Conservation (phyloP, 2,888 invertebrate genomes). For the Amphipyra berbera region DNA sequence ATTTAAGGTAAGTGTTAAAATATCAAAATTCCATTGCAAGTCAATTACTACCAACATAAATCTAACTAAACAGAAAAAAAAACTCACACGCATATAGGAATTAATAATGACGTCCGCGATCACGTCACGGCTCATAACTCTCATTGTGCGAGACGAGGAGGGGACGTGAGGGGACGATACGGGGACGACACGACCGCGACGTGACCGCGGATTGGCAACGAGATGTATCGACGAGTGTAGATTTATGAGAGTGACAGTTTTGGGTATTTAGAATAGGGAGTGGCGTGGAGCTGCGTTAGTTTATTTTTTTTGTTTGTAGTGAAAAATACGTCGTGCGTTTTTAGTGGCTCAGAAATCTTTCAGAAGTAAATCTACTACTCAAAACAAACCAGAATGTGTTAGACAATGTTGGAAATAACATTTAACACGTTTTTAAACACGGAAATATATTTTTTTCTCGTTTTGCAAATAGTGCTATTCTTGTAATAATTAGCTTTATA, state of each 20-base stretch:
- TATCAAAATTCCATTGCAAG: conserved; percentile 25
- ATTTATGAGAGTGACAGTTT: conserved; percentile 50
- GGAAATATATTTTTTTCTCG: no score
- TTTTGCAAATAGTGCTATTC: no score
- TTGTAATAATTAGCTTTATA: no score
- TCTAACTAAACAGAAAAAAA: conserved; percentile 36
- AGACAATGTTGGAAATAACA: no score
- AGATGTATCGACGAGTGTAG: conserved; percentile 57
- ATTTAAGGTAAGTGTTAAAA: no score
- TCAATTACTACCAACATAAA: conserved; percentile 28
- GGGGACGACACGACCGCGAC: conserved; percentile 46
- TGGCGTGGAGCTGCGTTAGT: conserved; percentile 11
- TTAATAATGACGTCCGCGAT: conserved; percentile 34
- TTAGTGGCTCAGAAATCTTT: no score
- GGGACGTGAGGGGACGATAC: conserved; percentile 19
- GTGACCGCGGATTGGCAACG: conserved; percentile 53
- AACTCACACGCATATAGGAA: conserved; percentile 40
- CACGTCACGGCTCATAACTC: conserved; percentile 58
- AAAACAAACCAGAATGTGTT: no score
- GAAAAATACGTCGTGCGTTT: no score
- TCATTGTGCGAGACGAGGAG: conserved; percentile 43
- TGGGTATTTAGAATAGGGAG: conserved; percentile 1
- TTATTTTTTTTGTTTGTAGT: not conserved
- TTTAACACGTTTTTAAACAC: no score
- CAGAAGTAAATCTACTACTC: no score